These are phyloP conservation scores for Halcyon leucocephala DNA, from an alignment of 2,797 vertebrate genomes.

Conservation along the genomic window DNA sequence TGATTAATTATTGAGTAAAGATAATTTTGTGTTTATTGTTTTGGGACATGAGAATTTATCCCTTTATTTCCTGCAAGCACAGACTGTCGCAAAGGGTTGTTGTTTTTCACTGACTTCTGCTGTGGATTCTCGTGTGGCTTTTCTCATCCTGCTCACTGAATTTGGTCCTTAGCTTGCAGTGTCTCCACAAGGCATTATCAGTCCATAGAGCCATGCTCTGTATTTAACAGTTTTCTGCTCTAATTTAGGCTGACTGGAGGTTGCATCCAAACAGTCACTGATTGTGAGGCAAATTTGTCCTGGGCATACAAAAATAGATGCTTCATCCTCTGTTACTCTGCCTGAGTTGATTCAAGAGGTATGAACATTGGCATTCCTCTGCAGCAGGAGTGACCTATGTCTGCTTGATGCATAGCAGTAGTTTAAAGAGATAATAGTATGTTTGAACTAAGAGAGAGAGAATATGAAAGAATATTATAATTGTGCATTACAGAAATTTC, in stretches of 20 bases:
- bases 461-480: constrained; percentile 53
- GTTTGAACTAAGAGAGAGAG: constrained; percentile 20
- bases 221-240: background rate
- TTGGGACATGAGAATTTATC: background rate
- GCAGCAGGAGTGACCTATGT: constrained; percentile 8
- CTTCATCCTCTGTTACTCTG: background rate
- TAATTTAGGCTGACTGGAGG: background rate
- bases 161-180: background rate
- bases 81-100: background rate
- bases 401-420: background rate
- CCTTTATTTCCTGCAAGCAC: background rate
- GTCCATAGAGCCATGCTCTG: rapidly evolving
- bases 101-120: background rate
- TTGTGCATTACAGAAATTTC: constrained; percentile 60
- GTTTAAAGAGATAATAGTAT: constrained; percentile 48
- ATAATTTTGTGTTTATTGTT: constrained; percentile 11
- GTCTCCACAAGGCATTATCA: background rate
- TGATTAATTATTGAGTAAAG: constrained; percentile 10
- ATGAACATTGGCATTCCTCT: background rate
- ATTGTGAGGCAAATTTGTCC: background rate
- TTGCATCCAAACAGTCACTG: background rate
- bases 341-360: background rate
- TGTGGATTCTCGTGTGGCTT: background rate
- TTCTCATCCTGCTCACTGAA: background rate
- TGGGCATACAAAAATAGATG: background rate